Percentiles rank a stretch among this genome's conserved stretches.
phyloP scores from a whole-genome alignment of 2,113 vertebrate species.

The Turnix velox region DNA sequence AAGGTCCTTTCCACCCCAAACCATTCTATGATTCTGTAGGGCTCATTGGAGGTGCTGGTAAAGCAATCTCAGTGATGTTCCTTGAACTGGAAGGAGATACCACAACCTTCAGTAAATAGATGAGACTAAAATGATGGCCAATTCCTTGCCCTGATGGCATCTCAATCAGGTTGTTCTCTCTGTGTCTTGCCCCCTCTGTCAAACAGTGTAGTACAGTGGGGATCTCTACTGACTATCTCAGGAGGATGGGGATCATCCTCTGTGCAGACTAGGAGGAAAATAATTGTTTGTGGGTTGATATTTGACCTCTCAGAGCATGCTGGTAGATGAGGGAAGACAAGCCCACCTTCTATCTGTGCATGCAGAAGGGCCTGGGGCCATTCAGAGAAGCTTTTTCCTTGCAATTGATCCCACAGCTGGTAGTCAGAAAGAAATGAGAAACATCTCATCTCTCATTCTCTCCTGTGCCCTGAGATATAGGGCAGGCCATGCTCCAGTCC shows the following conservation, averaged over 20 bases:
- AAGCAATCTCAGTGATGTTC: fast-evolving
- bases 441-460: neutral
- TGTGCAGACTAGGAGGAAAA: neutral
- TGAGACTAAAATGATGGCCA: neutral
- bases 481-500: neutral
- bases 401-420: neutral
- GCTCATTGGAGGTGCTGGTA: neutral
- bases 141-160: neutral
- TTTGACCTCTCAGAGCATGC: neutral
- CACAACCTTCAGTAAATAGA: neutral
- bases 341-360: fast-evolving
- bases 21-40: too few species aligned
- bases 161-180: neutral
- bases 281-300: fast-evolving
- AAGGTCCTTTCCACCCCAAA: too few species aligned
- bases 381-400: neutral
- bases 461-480: neutral
- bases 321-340: neutral
- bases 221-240: neutral
- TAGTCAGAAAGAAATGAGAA: neutral
- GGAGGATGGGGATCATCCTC: fast-evolving
- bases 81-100: neutral
- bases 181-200: neutral
- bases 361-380: neutral
- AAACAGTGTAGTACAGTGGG: fast-evolving